Base-by-base conservation (phyloP, 2,888 invertebrate species). In the Chironomus riparius region DNA sequence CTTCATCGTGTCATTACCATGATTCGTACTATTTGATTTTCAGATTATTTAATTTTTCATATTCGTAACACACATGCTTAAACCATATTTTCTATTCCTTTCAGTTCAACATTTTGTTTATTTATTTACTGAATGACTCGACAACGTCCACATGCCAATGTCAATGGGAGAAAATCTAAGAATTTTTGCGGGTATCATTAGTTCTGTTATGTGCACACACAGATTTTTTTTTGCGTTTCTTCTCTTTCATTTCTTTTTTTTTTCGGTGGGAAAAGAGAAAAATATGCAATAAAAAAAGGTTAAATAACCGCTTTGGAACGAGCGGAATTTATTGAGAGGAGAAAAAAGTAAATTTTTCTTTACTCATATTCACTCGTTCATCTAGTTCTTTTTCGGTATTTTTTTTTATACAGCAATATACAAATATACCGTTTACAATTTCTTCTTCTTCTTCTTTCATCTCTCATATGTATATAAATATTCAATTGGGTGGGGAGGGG, bases 241-340 rank as follows among this genome's bases (percentile, higher is more conserved):
- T 28, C 5, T 28, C 28, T 28, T 28, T 5, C 28, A 28, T 28
- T 28, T 28, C 28, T 3, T 28, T 28, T 28, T n/a, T 28, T 28
- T 28, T 28, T 28, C 28, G 50, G 15, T 38, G 15, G 13, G 56
- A 56, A 56, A 56, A 56, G 18, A 56, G 56, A 56, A 56, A 56
- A 7, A 47, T n/a, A n/a, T 68, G 15, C 38, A 18, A 47, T 68
- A 70, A 70, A 70, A 28, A 24, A 73, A 62, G 15, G 71, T 71
- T 56, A 71, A 71, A 71, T 56, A 71, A 71, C 71, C 56, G 50
- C 56, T 24, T 13, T 71, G 71, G 56, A 73, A 73, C 47, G 62
- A 22, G 24, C 15, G 73, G 73, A 73, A 73, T 73, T 56, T 61
- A 38, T 38, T 38, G 38, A 38, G 38, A 38, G 10, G 10, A 38